Conservation (phyloP, 2,888 invertebrate species). For the Darwinula stevensoni region DNA sequence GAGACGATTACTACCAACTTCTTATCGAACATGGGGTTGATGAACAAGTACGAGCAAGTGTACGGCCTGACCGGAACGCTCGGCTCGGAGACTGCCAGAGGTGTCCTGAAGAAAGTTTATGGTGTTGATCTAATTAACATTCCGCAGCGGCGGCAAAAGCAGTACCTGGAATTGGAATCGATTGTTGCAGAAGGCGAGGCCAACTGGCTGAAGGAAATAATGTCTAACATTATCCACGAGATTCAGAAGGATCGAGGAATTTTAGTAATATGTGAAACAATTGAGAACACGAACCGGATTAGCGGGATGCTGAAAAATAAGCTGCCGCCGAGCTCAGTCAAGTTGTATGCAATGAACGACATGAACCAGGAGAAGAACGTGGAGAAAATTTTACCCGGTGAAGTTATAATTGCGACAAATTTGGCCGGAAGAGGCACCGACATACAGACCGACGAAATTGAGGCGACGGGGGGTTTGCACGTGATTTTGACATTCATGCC, state of each 20-base stretch:
- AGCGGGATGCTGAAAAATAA: neutral
- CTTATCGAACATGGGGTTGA: slow-evolving; percentile 1
- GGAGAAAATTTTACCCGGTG: slow-evolving; percentile 5
- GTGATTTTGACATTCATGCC: slow-evolving; percentile 10
- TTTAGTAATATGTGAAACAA: slow-evolving; percentile 1
- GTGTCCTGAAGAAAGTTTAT: slow-evolving; percentile 6
- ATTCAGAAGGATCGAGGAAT: slow-evolving; percentile 1
- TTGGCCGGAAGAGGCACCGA: slow-evolving; percentile 11
- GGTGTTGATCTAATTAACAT: slow-evolving; percentile 7
- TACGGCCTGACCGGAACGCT: slow-evolving; percentile 9
- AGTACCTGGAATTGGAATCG: slow-evolving; percentile 6
- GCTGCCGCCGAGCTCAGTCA: neutral
- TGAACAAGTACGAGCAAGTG: neutral
- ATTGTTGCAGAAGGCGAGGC: slow-evolving; percentile 5
- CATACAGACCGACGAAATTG: slow-evolving; percentile 7
- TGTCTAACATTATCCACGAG: slow-evolving; percentile 8
- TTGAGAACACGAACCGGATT: slow-evolving; percentile 1
- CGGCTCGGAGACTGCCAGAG: slow-evolving; percentile 6
- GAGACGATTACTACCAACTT: slow-evolving; percentile 7
- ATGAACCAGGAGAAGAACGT: slow-evolving; percentile 2
- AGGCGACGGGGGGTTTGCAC: slow-evolving; percentile 9
- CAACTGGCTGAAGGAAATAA: slow-evolving; percentile 6
- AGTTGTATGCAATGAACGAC: slow-evolving; percentile 1
- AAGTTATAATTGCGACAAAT: slow-evolving; percentile 10
- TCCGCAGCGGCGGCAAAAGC: slow-evolving; percentile 8